These are phyloP conservation scores for Scrobipalpa costella DNA, from an alignment of 2,888 invertebrate genomes.

Conservation along the genomic window DNA sequence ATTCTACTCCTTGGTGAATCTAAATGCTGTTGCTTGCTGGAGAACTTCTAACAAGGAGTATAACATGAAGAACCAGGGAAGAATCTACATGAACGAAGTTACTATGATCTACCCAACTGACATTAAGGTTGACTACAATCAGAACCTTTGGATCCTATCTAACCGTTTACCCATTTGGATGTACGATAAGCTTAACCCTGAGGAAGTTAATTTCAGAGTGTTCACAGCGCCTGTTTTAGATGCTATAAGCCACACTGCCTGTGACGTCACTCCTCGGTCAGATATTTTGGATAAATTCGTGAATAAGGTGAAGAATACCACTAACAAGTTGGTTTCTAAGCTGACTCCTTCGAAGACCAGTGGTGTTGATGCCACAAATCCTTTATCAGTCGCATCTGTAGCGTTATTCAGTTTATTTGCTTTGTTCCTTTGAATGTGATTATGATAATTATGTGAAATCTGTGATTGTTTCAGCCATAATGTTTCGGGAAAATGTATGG, in stretches of 20 bases:
- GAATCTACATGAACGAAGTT: conserved; percentile 85
- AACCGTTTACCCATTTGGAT: conserved; percentile 87
- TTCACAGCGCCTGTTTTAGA: conserved; percentile 85
- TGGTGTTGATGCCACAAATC: conserved; percentile 29
- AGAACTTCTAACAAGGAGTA: conserved; percentile 85
- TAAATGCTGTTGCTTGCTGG: conserved; percentile 91
- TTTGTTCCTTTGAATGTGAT: conserved; percentile 23
- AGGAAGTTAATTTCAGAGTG: conserved; percentile 86
- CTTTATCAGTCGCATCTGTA: conserved; percentile 45
- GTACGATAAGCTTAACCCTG: conserved; percentile 82
- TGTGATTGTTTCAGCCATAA: conserved; percentile 22
- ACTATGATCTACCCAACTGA: conserved; percentile 90
- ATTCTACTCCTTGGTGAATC: conserved; percentile 87
- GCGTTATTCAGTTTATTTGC: conserved; percentile 47
- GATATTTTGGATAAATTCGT: conserved; percentile 79
- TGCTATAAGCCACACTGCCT: conserved; percentile 86
- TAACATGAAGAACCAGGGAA: conserved; percentile 85
- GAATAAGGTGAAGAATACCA: conserved; percentile 74
- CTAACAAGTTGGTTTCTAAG: conserved; percentile 54
- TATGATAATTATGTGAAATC: not conserved
- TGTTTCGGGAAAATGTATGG: not conserved
- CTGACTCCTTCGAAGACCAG: conserved; percentile 48
- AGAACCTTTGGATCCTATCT: conserved; percentile 87
- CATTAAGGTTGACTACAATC: conserved; percentile 86
- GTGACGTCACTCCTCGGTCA: conserved; percentile 82